Evolutionary conservation across 2,113 vertebrate species (phyloP).

Genomic region (Corythornis cristatus): DNA sequence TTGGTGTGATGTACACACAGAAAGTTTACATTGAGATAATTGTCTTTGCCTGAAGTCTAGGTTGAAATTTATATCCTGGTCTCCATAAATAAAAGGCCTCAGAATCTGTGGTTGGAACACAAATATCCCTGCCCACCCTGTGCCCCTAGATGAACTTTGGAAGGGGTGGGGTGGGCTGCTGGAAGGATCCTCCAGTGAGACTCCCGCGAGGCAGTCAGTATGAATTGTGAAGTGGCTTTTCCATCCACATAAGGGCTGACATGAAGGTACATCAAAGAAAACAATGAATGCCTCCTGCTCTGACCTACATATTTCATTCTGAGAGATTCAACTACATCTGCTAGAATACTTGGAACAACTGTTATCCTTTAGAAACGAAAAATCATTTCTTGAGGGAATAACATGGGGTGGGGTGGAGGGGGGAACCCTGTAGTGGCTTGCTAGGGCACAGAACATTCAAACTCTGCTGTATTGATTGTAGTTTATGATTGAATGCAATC

Average conservation of each 20-base stretch:
- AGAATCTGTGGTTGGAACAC: not conserved
- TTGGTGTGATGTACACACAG: not conserved
- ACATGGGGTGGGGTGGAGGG: not conserved
- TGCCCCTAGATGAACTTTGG: not conserved
- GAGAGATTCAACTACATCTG: slow-evolving; percentile 45
- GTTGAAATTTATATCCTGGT: not conserved
- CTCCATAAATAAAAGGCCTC: not conserved
- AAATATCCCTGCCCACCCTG: not conserved
- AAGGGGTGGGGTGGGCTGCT: not conserved
- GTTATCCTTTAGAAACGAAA: slow-evolving; percentile 56
- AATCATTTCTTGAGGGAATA: slow-evolving; percentile 45
- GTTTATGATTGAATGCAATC: slow-evolving; percentile 58
- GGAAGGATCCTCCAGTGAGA: not conserved
- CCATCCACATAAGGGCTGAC: slow-evolving; percentile 34
- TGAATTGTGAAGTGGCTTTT: slow-evolving; percentile 19
- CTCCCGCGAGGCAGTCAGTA: not conserved
- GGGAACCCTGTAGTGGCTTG: not conserved
- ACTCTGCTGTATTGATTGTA: slow-evolving; percentile 51
- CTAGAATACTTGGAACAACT: slow-evolving; percentile 52
- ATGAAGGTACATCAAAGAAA: slow-evolving; percentile 56
- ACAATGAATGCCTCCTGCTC: slow-evolving; percentile 51
- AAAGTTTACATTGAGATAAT: not conserved
- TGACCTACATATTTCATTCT: slow-evolving; percentile 68
- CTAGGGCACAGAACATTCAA: slow-evolving; percentile 30
- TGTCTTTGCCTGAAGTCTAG: not conserved